phyloP scores from a whole-genome alignment of 2,797 vertebrate species.

The Siniperca obscura region DNA sequence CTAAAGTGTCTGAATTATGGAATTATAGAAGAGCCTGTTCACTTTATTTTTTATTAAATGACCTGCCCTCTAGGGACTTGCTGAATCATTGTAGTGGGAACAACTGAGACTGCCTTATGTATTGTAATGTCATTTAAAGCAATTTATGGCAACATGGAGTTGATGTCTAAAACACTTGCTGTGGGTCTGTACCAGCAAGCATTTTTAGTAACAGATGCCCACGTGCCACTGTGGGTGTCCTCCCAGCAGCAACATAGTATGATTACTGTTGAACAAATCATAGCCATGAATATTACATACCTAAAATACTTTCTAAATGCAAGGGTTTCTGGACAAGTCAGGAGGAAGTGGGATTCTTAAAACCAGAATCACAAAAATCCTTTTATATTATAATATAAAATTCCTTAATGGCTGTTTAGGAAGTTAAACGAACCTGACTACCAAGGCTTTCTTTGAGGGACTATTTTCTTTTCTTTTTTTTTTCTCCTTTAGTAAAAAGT shows the following conservation, averaged over 20 bases:
- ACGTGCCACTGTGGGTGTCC: slow-evolving; percentile 45
- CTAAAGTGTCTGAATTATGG: slow-evolving; percentile 24
- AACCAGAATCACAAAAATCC: background rate
- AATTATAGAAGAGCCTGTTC: slow-evolving; percentile 6
- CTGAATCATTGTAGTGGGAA: slow-evolving; percentile 22
- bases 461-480: background rate
- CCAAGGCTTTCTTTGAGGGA: background rate
- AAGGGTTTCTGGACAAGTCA: background rate
- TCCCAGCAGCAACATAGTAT: slow-evolving; percentile 24
- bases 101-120: slow-evolving; percentile 2
- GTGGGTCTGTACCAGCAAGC: slow-evolving; percentile 11
- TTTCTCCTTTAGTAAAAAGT: background rate
- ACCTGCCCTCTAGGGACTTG: slow-evolving; percentile 2
- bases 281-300: slow-evolving; percentile 16
- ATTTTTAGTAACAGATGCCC: slow-evolving; percentile 52
- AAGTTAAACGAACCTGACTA: background rate
- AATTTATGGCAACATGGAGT: background rate
- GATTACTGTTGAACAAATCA: slow-evolving; percentile 21
- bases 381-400: background rate
- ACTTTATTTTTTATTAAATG: slow-evolving; percentile 21
- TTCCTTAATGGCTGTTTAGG: background rate
- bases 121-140: slow-evolving; percentile 17
- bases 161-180: slow-evolving; percentile 26
- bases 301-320: slow-evolving; percentile 4
- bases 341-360: background rate